Conservation (phyloP, 2,888 invertebrate genomes). For the Temnothorax rugatulus region DNA sequence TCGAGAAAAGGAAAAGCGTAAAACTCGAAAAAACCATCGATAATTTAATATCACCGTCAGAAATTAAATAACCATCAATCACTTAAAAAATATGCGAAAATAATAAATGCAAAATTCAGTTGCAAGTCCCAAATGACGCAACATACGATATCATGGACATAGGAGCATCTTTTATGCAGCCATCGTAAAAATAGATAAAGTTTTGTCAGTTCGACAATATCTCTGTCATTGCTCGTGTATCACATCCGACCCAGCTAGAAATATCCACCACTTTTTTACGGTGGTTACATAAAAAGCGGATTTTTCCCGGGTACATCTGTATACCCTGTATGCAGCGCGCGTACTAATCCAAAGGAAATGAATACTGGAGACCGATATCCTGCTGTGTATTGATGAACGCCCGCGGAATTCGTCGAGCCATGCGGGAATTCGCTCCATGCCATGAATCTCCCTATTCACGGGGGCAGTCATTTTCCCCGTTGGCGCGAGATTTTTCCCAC, state of each 20-base stretch:
- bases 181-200: constrained; percentile 9
- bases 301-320: constrained; percentile 15
- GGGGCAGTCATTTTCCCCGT: constrained; percentile 20
- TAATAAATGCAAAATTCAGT: not conserved
- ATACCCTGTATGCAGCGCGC: not conserved
- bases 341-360: constrained; percentile 48
- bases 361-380: constrained; percentile 32
- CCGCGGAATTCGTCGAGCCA: constrained; percentile 29
- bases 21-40: not conserved
- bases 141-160: not conserved
- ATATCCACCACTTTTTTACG: constrained; percentile 27
- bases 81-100: not conserved
- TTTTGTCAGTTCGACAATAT: constrained; percentile 3
- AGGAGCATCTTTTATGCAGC: not conserved
- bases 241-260: not conserved
- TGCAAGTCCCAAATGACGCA: not conserved
- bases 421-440: not conserved
- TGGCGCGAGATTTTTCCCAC: constrained; percentile 35
- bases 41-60: not conserved
- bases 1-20: not conserved
- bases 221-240: not conserved
- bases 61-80: not conserved
- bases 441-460: constrained; percentile 38
- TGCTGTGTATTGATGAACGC: constrained; percentile 35
- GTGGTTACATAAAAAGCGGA: constrained; percentile 24